Evolutionary conservation across 2,113 vertebrate genomes (phyloP).

Genomic region (Brevimyrus niger): DNA sequence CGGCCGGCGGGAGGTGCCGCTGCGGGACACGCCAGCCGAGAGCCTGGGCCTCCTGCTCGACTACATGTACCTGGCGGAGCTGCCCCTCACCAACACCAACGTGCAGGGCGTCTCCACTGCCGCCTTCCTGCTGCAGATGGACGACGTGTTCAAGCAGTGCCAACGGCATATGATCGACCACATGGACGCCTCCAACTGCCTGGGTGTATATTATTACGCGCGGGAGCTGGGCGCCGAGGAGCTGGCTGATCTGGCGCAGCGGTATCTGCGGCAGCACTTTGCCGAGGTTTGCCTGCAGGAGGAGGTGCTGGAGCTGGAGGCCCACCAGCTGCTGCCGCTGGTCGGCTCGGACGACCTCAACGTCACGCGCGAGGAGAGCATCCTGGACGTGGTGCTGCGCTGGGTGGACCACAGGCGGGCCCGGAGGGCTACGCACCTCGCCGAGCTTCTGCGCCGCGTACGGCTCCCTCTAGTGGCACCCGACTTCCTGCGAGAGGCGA

Average conservation of each 20-base stretch:
- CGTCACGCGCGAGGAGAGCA: slow-evolving; percentile 76
- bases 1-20: slow-evolving; percentile 57
- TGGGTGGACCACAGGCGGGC: slow-evolving; percentile 68
- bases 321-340: slow-evolving; percentile 67
- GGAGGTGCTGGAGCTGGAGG: slow-evolving; percentile 76
- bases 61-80: slow-evolving; percentile 70
- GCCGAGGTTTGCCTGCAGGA: slow-evolving; percentile 78
- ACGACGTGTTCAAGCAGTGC: slow-evolving; percentile 70
- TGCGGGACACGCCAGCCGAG: slow-evolving; percentile 67
- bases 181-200: slow-evolving; percentile 82
- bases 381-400: slow-evolving; percentile 76
- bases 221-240: slow-evolving; percentile 72
- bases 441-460: slow-evolving; percentile 71
- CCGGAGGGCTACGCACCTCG: slow-evolving; percentile 56
- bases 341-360: slow-evolving; percentile 83
- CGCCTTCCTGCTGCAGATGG: slow-evolving; percentile 82
- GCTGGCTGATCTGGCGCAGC: slow-evolving; percentile 63
- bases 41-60: slow-evolving; percentile 65
- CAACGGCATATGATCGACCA: slow-evolving; percentile 77
- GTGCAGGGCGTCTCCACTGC: slow-evolving; percentile 74
- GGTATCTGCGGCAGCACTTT: slow-evolving; percentile 77
- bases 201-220: slow-evolving; percentile 81
- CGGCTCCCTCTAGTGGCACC: slow-evolving; percentile 74
- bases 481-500: slow-evolving; percentile 71
- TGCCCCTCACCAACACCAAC: slow-evolving; percentile 63